Base-by-base conservation (phyloP, 1,140 invertebrate species). In the Proales similis region DNA sequence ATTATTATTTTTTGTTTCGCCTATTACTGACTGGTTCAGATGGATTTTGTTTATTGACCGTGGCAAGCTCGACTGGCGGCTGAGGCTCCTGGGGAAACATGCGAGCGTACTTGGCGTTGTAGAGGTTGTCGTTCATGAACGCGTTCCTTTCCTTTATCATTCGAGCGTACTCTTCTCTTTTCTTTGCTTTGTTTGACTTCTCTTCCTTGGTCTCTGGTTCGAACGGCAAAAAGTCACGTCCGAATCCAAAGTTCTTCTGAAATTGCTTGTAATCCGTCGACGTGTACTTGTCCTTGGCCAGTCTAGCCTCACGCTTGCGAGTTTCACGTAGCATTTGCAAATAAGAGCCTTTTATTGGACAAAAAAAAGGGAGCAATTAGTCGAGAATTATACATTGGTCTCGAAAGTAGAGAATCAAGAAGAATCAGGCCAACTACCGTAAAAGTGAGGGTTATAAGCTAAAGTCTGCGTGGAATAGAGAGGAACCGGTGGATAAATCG, bases 201-300 rank as follows among this genome's bases (percentile, higher is more conserved):
- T 57, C 51, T 42, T 42, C 33, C 22, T 57, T 57, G 9, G 51
- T 57, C 11, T 57, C 51, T 14, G 14, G 27, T 27, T 57, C 51
- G 32, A 57, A 57, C 1, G 51, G 51, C 12, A 57, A 26, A 43
- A 57, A 57, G 27, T 57, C 51, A 29, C 36, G 20, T 29, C 51
- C 51, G 45, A 57, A 57, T 3, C 51, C 51, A 42, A 29, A 57
- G 30, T 57, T 57, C 20, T 57, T 57, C 19, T 57, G 51, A 57
- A 42, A 57, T 4, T 57, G 39, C 22, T 57, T 57, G n/a, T 57
- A 57, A 14, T 57, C 51, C 14, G 27, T 22, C 11, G 51, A 30
- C n/a, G 51, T 42, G 51, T 57, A 57, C 27, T 57, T 57, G 29
- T 57, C 51, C 30, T 57, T 57, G 20, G 51, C 51, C 12, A 57